Evolutionary conservation across 2,888 invertebrate genomes (phyloP).

Genomic region (Carterocephalus palaemon): DNA sequence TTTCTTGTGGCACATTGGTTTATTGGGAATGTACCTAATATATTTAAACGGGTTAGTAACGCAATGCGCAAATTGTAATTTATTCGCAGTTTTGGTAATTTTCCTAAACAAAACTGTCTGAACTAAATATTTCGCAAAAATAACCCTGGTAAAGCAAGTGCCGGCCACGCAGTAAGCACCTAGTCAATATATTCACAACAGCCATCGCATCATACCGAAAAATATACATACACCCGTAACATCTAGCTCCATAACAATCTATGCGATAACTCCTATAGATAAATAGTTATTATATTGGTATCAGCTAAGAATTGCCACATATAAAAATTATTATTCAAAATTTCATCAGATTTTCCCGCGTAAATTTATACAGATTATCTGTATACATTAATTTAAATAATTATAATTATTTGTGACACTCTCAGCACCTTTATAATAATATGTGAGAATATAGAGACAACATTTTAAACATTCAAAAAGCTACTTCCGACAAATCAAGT

Average conservation of each 20-base stretch:
- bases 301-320: constrained; percentile 27
- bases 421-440: constrained; percentile 25
- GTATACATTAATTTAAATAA: neutral
- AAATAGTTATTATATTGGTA: constrained; percentile 14
- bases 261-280: constrained; percentile 55
- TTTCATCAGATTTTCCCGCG: neutral
- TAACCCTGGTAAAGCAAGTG: neutral
- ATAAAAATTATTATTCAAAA: constrained; percentile 23
- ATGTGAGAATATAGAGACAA: constrained; percentile 26
- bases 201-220: constrained; percentile 50
- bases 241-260: constrained; percentile 62
- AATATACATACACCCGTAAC: constrained; percentile 62
- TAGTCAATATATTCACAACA: constrained; percentile 54
- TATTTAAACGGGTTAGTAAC: too few species aligned
- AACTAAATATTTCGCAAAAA: constrained; percentile 1
- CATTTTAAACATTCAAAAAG: constrained; percentile 22
- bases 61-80: too few species aligned
- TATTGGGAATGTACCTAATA: too few species aligned
- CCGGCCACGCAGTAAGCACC: constrained; percentile 44
- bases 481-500: constrained; percentile 20
- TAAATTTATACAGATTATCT: neutral
- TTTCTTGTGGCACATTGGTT: too few species aligned
- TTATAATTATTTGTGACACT: constrained; percentile 8
- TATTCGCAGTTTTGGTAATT: too few species aligned
- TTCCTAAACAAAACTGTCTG: neutral